Conservation (phyloP, 2,113 vertebrate species). For the Leptocoma aspasia region DNA sequence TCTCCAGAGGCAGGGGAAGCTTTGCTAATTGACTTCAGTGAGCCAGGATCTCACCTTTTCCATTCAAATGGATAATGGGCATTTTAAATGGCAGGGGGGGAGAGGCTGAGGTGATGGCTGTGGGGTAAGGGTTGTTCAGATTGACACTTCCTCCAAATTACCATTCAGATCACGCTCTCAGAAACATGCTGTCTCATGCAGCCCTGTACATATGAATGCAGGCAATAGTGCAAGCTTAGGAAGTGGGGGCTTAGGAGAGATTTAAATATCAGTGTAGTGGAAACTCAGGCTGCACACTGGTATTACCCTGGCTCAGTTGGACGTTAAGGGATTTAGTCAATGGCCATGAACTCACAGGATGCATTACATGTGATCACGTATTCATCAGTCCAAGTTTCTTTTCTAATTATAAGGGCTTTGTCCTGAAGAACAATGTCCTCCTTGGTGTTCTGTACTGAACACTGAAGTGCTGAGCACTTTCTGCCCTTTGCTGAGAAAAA, state of each 20-base stretch:
- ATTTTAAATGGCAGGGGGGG: neutral
- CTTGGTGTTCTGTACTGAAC: neutral
- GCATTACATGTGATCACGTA: neutral
- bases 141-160: slow-evolving; percentile 16
- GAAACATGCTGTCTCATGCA: neutral
- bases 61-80: neutral
- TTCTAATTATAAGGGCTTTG: neutral
- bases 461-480: neutral
- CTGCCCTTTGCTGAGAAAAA: slow-evolving; percentile 1
- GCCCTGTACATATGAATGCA: neutral
- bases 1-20: neutral
- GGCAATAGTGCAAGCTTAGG: neutral
- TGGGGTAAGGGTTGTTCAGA: neutral
- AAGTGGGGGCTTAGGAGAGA: neutral
- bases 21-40: slow-evolving; percentile 15
- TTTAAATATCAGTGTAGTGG: neutral
- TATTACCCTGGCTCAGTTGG: neutral
- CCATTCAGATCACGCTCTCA: slow-evolving; percentile 3
- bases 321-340: neutral
- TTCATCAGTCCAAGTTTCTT: neutral
- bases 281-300: neutral
- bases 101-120: neutral
- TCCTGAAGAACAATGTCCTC: neutral
- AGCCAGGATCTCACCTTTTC: slow-evolving; percentile 21
- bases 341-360: neutral